phyloP scores from a whole-genome alignment of 2,113 vertebrate species.

The Arenaria interpres region DNA sequence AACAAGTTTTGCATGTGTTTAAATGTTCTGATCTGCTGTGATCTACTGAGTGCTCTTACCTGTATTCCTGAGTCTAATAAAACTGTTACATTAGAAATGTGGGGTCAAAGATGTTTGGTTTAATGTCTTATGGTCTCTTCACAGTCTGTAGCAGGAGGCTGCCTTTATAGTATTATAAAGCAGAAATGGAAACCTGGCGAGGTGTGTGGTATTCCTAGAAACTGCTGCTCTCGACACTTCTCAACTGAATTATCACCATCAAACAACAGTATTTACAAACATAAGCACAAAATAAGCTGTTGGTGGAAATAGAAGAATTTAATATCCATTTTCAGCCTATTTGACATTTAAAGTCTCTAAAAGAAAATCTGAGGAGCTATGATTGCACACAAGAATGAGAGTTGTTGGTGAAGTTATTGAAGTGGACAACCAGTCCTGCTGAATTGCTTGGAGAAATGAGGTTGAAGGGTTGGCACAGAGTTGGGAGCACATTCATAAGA shows the following conservation, averaged over 20 bases:
- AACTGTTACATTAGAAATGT: not conserved
- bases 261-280: not conserved
- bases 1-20: not conserved
- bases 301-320: not conserved
- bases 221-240: not conserved
- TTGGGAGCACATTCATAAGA: not conserved
- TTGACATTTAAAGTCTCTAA: not conserved
- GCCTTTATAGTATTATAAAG: not conserved
- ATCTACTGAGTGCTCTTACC: not conserved
- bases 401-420: not conserved
- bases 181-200: not conserved
- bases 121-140: not conserved
- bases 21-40: not conserved
- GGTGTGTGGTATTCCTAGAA: not conserved
- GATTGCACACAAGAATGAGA: not conserved
- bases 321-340: not conserved
- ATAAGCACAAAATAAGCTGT: not conserved
- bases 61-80: not conserved
- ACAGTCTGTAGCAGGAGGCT: not conserved
- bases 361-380: not conserved
- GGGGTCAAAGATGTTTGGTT: not conserved
- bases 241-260: not conserved
- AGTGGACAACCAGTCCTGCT: rapidly evolving
- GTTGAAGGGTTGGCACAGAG: not conserved
- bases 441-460: not conserved